Conservation (phyloP, 2,113 vertebrate species). For the Mobula hypostoma region DNA sequence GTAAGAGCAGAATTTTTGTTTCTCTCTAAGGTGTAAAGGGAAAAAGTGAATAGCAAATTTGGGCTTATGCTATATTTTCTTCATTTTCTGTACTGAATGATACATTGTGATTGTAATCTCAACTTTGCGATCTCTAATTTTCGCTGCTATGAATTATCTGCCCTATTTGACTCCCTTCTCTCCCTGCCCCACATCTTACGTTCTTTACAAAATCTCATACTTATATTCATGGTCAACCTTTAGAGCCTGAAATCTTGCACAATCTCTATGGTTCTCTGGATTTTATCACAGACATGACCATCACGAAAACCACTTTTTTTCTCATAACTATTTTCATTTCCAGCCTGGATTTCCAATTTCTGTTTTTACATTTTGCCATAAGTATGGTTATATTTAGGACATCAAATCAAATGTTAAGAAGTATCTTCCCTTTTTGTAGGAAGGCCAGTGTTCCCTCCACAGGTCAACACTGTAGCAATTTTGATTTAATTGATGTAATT, state of each 20-base stretch:
- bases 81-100: background rate
- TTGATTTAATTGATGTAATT: background rate
- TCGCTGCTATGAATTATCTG: background rate
- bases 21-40: background rate
- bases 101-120: background rate
- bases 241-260: background rate
- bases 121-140: background rate
- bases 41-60: background rate
- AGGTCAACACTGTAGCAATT: background rate
- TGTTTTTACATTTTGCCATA: background rate
- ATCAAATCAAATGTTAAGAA: background rate
- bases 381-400: background rate
- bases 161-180: too few species aligned
- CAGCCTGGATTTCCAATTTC: background rate
- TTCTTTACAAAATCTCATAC: background rate
- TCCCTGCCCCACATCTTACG: background rate
- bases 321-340: background rate
- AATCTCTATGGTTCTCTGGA: background rate
- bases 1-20: constrained; percentile 54
- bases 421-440: background rate
- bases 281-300: background rate
- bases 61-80: too few species aligned
- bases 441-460: too few species aligned
- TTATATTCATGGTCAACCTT: background rate
- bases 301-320: background rate